phyloP scores from a whole-genome alignment of 1,140 invertebrate genomes.

The Gyrodactylus bullatarudis region DNA sequence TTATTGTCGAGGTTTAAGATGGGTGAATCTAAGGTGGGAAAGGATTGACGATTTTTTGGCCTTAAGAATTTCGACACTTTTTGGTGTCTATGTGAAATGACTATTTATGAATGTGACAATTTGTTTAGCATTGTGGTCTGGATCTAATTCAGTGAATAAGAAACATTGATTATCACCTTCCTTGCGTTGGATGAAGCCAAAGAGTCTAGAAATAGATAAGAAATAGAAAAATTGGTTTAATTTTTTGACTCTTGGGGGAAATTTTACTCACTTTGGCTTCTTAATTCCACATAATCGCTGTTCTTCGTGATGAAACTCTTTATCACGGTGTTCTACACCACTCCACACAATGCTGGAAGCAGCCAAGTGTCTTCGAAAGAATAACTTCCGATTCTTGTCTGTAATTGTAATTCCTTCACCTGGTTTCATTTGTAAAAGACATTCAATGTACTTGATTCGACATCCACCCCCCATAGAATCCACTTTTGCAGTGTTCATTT shows the following conservation, averaged over 20 bases:
- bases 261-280: background rate
- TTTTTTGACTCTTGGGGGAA: too few species aligned
- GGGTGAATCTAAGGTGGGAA: too few species aligned
- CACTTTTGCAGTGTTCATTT: background rate
- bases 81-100: too few species aligned
- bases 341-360: conserved; percentile 56
- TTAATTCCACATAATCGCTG: background rate
- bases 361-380: conserved; percentile 56
- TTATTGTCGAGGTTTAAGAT: too few species aligned
- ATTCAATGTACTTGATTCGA: background rate
- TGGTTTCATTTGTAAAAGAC: conserved; percentile 1
- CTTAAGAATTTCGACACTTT: too few species aligned
- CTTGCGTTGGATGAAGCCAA: background rate
- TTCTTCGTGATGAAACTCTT: conserved; percentile 19
- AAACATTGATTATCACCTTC: background rate
- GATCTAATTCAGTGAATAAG: background rate
- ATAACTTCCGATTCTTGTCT: conserved; percentile 12
- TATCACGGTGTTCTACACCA: conserved; percentile 55
- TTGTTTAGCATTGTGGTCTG: background rate
- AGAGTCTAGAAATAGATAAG: background rate
- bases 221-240: background rate
- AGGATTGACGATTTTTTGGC: too few species aligned
- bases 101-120: background rate
- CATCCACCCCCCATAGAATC: background rate
- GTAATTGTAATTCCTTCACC: conserved; percentile 3